Base-by-base conservation (phyloP, 2,888 invertebrate species). In the Mythimna impura region DNA sequence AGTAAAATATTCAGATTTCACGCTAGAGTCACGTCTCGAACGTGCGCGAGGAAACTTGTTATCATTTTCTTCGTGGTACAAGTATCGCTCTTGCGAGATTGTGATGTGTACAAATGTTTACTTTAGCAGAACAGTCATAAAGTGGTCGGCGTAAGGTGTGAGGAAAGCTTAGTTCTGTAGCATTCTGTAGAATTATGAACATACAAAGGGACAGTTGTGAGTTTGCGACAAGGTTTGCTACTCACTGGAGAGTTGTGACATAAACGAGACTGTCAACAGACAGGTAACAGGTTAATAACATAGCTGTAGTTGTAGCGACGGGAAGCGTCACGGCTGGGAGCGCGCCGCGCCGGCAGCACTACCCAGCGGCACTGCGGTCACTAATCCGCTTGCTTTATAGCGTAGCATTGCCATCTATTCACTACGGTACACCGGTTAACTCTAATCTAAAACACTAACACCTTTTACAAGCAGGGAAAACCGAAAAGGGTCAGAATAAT, bases 71-170 rank as follows among this genome's bases (percentile, higher is more conserved):
- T 55, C 50, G 63, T 57, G 58, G 55, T 67, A 57, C 25, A 64
- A 66, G 54, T 54, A 77, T 55, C 47, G 55, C 43, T 65, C 55
- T 62, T 65, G 34, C 55, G 36, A 74, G 34, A 76, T 78, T 78
- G 71, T 58, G 36, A 72, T 72, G 78, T 78, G 61, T 61, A 76
- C 79, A 72, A 78, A 75, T 75, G 71, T 70, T 70, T 70, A 62
- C 34, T 58, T 58, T 63, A 57, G 12, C 34, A 60, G 52, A 77
- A 70, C 47, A 69, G 47, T 54, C 54, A 22, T 25, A 77, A 76
- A 77, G 22, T 74, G 36, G 61, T 77, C 7, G 20, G 43, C 61
- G 36, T 40, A 30, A 54, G 47, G 69, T 40, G 22, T 30, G 54
- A 54, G 47, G 20, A 47, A 69, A 74, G 69, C 54, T 69, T 69